phyloP scores from a whole-genome alignment of 2,888 invertebrate genomes.

The Drosophila limbata region DNA sequence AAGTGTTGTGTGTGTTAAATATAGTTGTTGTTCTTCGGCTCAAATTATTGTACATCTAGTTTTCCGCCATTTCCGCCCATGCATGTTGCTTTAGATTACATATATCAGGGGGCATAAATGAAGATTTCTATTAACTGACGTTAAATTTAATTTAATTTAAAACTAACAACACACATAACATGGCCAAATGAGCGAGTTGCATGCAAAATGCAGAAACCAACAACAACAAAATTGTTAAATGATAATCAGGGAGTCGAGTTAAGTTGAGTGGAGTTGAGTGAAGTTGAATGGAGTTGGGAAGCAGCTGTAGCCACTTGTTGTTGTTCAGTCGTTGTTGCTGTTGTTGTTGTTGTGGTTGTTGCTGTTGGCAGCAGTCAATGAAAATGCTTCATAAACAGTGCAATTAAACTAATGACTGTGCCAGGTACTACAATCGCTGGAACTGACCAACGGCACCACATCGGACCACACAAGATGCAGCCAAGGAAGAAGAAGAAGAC shows the following conservation, averaged over 20 bases:
- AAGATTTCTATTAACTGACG: constrained; percentile 72
- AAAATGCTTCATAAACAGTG: constrained; percentile 75
- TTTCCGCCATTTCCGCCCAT: constrained; percentile 13
- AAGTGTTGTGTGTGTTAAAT: neutral
- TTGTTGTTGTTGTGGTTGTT: constrained; percentile 32
- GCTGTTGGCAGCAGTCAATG: constrained; percentile 42
- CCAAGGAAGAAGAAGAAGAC: constrained; percentile 26
- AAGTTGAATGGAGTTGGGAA: neutral
- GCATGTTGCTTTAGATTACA: constrained; percentile 30
- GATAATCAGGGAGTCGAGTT: constrained; percentile 54
- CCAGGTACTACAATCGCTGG: constrained; percentile 44
- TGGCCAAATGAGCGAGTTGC: constrained; percentile 55
- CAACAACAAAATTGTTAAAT: constrained; percentile 51
- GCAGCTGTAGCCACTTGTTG: constrained; percentile 55
- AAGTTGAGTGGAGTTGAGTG: constrained; percentile 15
- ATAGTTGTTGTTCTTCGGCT: neutral
- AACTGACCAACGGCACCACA: constrained; percentile 19
- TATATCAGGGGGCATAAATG: constrained; percentile 43
- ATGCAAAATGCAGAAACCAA: constrained; percentile 60
- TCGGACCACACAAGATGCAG: constrained; percentile 66
- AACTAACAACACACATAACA: constrained; percentile 60
- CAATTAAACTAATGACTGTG: constrained; percentile 80
- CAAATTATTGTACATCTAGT: neutral
- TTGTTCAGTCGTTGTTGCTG: constrained; percentile 36
- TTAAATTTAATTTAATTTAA: constrained; percentile 78